phyloP scores from a whole-genome alignment of 2,797 vertebrate species.

The Falco berigora region DNA sequence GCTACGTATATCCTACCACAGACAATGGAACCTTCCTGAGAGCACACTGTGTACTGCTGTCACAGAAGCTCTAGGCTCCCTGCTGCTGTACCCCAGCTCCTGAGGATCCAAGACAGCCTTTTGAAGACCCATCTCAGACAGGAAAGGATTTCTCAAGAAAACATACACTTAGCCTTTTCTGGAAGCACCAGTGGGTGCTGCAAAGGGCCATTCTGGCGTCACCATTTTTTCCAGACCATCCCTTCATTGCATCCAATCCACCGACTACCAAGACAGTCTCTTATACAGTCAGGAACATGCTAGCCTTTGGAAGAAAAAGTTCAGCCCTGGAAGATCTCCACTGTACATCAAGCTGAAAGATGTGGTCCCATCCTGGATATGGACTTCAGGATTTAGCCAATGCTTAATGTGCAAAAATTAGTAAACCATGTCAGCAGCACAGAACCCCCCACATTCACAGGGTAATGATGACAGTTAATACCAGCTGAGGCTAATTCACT shows the following conservation, averaged over 20 bases:
- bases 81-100: not conserved
- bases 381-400: not conserved
- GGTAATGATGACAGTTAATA: not conserved
- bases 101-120: not conserved
- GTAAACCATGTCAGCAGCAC: not conserved
- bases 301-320: not conserved
- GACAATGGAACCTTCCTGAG: not conserved
- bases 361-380: not conserved
- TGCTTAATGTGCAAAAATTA: not conserved
- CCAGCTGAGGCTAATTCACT: not conserved
- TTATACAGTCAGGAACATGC: not conserved
- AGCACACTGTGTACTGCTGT: not conserved
- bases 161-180: not conserved
- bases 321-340: not conserved
- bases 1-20: not conserved
- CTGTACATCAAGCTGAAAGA: not conserved
- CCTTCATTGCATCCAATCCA: not conserved
- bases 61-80: not conserved
- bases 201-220: not conserved
- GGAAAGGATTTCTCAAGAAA: not conserved
- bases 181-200: not conserved
- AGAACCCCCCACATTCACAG: not conserved
- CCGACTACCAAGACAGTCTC: not conserved
- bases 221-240: not conserved
- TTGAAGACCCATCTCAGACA: not conserved